A percentile compares a stretch with the other conserved stretches of the same genome.
These are phyloP conservation scores for Peromyscus melanophrys DNA, from an alignment of 2,797 vertebrate genomes.

Conservation along the genomic window DNA sequence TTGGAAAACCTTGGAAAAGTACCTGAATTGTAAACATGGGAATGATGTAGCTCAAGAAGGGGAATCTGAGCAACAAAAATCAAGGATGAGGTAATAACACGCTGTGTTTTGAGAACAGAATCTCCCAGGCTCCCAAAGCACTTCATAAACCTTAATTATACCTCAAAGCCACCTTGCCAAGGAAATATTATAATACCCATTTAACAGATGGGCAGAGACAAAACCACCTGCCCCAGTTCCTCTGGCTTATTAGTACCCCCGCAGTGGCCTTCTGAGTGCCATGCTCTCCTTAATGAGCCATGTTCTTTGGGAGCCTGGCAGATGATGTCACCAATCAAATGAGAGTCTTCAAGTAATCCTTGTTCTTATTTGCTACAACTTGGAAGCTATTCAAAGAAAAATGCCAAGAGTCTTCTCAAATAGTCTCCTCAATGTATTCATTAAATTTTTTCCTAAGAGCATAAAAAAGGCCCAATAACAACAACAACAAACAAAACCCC, in stretches of 20 bases:
- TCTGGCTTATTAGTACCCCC: background rate
- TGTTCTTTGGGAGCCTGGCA: background rate
- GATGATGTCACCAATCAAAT: slow-evolving; percentile 59
- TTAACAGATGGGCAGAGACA: slow-evolving; percentile 61
- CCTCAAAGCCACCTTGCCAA: slow-evolving; percentile 58
- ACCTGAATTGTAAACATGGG: background rate
- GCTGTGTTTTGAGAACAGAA: slow-evolving; percentile 57
- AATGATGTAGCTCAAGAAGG: background rate
- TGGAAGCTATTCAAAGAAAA: slow-evolving; percentile 62
- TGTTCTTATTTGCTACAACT: slow-evolving; percentile 22
- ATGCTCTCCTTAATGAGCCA: background rate
- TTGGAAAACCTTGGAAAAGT: background rate
- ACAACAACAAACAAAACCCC: background rate
- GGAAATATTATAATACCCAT: slow-evolving; percentile 41
- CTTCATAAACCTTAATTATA: slow-evolving; percentile 75
- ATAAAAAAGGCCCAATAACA: background rate
- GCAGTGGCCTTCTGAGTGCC: background rate
- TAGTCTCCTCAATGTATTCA: slow-evolving; percentile 8
- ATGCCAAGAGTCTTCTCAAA: slow-evolving; percentile 47
- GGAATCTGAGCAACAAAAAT: slow-evolving; percentile 40
- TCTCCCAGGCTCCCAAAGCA: slow-evolving; percentile 31
- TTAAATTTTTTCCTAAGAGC: slow-evolving; percentile 47
- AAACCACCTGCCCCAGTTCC: slow-evolving; percentile 3
- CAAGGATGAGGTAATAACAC: slow-evolving; percentile 57
- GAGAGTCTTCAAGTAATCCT: slow-evolving; percentile 17